Base-by-base conservation (phyloP, 2,113 vertebrate species). In the Octodon degus region DNA sequence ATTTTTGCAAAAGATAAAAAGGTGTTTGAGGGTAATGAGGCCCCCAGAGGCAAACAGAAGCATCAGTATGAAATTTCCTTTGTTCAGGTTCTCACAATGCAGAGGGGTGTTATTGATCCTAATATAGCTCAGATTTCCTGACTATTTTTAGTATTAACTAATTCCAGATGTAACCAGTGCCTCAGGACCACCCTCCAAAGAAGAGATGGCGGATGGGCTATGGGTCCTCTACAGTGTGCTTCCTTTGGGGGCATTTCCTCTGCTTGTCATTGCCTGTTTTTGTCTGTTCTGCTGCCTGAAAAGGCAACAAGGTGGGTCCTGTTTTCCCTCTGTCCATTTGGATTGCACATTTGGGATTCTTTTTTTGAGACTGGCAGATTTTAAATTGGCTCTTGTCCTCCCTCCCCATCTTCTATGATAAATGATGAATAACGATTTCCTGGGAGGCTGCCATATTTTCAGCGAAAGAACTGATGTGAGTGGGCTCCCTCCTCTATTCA, bases 251-350 rank as follows among this genome's bases (percentile, higher is more conserved):
- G 76, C 5, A 72, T 50, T 93, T 55, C 50, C 47, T 81, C 20
- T 95, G 5, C 81, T 98, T 60, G 4, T 74, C 76, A 76, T 85
- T 16, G 58, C n/a, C 58, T 90, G 94, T 90, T 81, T 91, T 65
- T 94, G 37, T 55, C 63, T 96, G 20, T 74, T 94, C 87, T 92
- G 24, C 76, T 93, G 34, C 53, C 84, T 96, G 47, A 94, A 84
- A 90, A 94, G 70, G 58, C 77, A 88, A 65, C 76, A n/a, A 96
- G 97, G 96, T 98, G 84, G 76, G 96, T 95, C 95, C 37, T 55
- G 19, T 65, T 76, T 81, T 89, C 74, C 60, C 43, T 83, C 37
- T 84, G 40, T 14, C 37, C 30, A 32, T 68, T 0, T 62, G 30
- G n/a, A 50, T 37, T 32, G 68, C 62, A 70, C 5, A 30, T 37